Base-by-base conservation (phyloP, 2,888 invertebrate genomes). In the Mimachlamys varia region DNA sequence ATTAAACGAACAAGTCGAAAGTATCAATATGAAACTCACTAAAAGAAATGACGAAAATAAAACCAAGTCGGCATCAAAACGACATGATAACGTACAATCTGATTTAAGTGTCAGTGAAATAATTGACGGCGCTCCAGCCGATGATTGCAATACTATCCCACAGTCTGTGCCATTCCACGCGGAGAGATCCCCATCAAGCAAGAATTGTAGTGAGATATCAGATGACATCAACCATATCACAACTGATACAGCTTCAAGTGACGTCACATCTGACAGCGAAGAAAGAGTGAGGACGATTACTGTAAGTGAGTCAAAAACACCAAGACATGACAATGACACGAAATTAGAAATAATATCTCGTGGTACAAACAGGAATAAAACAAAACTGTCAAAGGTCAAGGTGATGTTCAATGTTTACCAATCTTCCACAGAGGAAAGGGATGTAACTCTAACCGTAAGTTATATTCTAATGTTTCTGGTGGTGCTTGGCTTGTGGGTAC, bases 401-500 rank as follows among this genome's bases (percentile, higher is more conserved):
- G 89, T 91, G 7, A 88, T 89, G 7, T 55, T 92, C 58, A 92
- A 91, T 44, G 92, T 94, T 50, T 94, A 93, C 76, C 90, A 93
- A 33, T 93, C 92, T 49, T 93, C 92, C 27, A 89, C 89, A 10
- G 93, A 94, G 44, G 93, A 94, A 38, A 91, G 92, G 22, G 93
- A 93, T 62, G 93, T 94, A 89, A 94, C 93, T 88, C 91, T 94
- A 33, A 90, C 94, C 22, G 91, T 93, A 19, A 94, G 94, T 0
- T 94, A 94, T 62, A 50, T 93, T 13, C 90, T 93, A 37, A 92
- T 93, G 53, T 94, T 93, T 94, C 87, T 91, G 0, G 90, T 93
- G n/a, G 88, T 93, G 10, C 44, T 93, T 38, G 38, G 91, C 0
- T 92, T 92, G 53, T 94, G 93, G 92, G 55, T 92, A 2, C 93